Conservation (phyloP, 1,140 invertebrate species). For the Acromyrmex echinatior region DNA sequence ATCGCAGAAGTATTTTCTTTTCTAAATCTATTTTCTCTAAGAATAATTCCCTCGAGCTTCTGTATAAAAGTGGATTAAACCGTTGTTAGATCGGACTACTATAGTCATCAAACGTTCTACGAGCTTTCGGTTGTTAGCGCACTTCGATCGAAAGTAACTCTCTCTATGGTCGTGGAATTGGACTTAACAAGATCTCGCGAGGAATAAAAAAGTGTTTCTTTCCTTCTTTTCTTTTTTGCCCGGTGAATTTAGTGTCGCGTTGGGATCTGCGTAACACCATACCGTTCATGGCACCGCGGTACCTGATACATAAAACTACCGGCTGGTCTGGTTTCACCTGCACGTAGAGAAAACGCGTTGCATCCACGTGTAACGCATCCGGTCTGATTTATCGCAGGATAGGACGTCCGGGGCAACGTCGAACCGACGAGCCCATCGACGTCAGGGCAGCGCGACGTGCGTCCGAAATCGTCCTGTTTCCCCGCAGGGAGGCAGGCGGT, state of each 20-base stretch:
- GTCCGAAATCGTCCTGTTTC: conserved; percentile 49
- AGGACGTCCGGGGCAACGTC: conserved; percentile 46
- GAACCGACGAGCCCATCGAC: conserved; percentile 55
- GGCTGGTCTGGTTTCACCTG: conserved; percentile 19
- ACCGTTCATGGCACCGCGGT: background rate
- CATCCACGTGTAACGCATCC: conserved; percentile 61
- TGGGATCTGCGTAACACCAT: conserved; percentile 58
- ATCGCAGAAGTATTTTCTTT: background rate
- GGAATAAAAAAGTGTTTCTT: conserved; percentile 34
- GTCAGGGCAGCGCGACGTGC: conserved; percentile 52
- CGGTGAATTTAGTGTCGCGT: conserved; percentile 66
- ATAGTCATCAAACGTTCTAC: background rate
- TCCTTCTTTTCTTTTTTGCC: conserved; percentile 2
- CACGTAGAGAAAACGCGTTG: conserved; percentile 52
- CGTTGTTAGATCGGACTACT: background rate
- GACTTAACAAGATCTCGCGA: conserved; percentile 62
- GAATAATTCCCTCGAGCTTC: background rate
- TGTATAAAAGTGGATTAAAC: background rate
- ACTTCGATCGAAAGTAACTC: background rate
- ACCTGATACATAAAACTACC: conserved; percentile 60
- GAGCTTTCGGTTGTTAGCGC: background rate
- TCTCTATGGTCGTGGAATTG: conserved; percentile 32
- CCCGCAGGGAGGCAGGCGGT: conserved; percentile 26
- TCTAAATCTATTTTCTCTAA: background rate
- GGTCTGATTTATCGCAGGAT: conserved; percentile 70